These are phyloP conservation scores for Telenomus remus DNA, from an alignment of 1,140 invertebrate genomes.

Conservation along the genomic window DNA sequence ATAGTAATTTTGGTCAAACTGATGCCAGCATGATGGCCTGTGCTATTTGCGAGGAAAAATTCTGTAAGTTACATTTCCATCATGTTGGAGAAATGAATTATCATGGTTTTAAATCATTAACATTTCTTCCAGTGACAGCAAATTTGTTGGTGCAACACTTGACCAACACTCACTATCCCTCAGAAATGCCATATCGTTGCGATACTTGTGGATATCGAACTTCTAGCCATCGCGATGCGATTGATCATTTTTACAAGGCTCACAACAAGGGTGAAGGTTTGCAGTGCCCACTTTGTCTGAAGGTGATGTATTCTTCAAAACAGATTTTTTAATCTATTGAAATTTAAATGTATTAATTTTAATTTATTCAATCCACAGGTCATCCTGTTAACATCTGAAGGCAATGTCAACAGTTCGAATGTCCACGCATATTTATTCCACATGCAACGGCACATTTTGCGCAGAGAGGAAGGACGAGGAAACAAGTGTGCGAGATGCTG, in stretches of 20 bases:
- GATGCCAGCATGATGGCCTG: slow-evolving; percentile 77
- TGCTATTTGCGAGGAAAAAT: slow-evolving; percentile 81
- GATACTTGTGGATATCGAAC: slow-evolving; percentile 83
- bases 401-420: slow-evolving; percentile 62
- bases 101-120: background rate
- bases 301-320: slow-evolving; percentile 62
- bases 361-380: slow-evolving; percentile 33
- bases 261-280: slow-evolving; percentile 80
- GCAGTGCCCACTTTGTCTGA: slow-evolving; percentile 85
- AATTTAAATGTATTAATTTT: no score
- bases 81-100: no score
- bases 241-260: slow-evolving; percentile 82
- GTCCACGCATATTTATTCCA: slow-evolving; percentile 70
- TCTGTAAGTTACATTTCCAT: slow-evolving; percentile 60
- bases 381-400: slow-evolving; percentile 64
- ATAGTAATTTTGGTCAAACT: slow-evolving; percentile 70
- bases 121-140: slow-evolving; percentile 55
- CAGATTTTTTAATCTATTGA: no score
- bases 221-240: slow-evolving; percentile 83
- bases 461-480: slow-evolving; percentile 77
- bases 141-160: slow-evolving; percentile 83
- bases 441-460: slow-evolving; percentile 72
- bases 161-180: slow-evolving; percentile 82
- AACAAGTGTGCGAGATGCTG: slow-evolving; percentile 81
- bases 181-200: slow-evolving; percentile 88